phyloP scores from a whole-genome alignment of 2,797 vertebrate species.

The Enteromius unitaeniatus region DNA sequence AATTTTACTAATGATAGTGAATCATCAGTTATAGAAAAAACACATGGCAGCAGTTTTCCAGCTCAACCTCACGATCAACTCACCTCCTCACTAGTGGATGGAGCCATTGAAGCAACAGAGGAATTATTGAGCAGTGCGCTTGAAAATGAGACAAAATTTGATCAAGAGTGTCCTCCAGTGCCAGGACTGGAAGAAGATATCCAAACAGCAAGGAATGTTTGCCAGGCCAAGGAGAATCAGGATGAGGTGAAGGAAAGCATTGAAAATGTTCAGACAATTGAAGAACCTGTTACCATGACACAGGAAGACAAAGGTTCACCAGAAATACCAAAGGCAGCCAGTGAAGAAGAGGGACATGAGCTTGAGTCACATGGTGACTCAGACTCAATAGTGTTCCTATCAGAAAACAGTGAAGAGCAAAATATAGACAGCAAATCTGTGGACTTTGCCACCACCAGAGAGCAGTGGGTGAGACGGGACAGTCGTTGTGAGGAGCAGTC shows the following conservation, averaged over 20 bases:
- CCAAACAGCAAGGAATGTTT: neutral
- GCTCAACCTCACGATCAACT: neutral
- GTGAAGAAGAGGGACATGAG: conserved; percentile 34
- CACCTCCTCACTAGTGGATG: conserved; percentile 46
- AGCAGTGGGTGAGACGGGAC: conserved; percentile 55
- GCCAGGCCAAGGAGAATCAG: neutral
- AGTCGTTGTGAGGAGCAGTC: conserved; percentile 41
- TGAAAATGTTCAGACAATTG: neutral
- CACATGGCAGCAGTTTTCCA: conserved; percentile 33
- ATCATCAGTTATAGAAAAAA: neutral
- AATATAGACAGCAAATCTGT: conserved; percentile 47
- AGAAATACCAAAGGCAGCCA: neutral
- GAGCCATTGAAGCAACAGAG: conserved; percentile 45
- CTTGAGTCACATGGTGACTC: conserved; percentile 51
- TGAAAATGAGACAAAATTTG: neutral
- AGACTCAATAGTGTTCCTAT: conserved; percentile 46
- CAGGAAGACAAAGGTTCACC: neutral
- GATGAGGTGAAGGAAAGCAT: neutral
- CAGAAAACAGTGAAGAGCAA: conserved; percentile 56
- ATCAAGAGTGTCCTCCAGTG: conserved; percentile 47
- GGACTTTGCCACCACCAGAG: conserved; percentile 47
- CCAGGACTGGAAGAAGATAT: conserved; percentile 45
- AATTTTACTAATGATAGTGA: conserved; percentile 39
- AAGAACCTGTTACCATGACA: neutral
- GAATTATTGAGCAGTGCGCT: conserved; percentile 8